A percentile compares a stretch with the other conserved stretches of the same genome.
These are phyloP conservation scores for Geodia barretti DNA, from an alignment of 37 sponge, comb jelly and placozoan genomes.

Conservation along the genomic window DNA sequence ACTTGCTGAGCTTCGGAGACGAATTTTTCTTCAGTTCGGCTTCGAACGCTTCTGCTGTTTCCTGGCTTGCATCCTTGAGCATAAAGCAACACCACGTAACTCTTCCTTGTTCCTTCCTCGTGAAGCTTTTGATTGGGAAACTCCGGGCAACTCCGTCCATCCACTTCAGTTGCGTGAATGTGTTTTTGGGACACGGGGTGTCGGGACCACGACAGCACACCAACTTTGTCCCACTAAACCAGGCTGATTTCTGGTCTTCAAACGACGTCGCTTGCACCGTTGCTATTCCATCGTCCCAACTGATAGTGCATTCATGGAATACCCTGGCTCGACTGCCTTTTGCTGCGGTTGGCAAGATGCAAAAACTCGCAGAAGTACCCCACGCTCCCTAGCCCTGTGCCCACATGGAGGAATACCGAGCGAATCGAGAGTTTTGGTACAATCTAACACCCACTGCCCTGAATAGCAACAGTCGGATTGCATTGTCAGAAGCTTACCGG, in stretches of 20 bases:
- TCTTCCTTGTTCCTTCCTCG: background rate
- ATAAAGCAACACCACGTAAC: background rate
- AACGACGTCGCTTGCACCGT: background rate
- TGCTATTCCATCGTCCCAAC: background rate
- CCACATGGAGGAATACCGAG: conserved; percentile 53
- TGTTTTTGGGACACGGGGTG: background rate
- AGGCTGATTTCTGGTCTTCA: background rate
- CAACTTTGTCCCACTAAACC: background rate
- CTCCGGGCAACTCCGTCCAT: background rate
- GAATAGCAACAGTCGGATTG: conserved; percentile 48
- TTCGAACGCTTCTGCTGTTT: background rate
- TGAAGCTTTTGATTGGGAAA: background rate
- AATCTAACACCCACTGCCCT: conserved; percentile 28
- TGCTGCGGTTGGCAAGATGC: conserved; percentile 43
- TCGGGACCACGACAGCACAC: background rate
- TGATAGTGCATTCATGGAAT: background rate
- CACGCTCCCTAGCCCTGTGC: conserved; percentile 40
- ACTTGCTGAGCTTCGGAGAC: background rate
- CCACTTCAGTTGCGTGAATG: background rate
- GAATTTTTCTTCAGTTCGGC: background rate
- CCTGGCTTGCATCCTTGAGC: background rate
- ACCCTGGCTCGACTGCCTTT: conserved; percentile 9
- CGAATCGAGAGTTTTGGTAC: conserved; percentile 20
- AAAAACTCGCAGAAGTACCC: conserved; percentile 32
- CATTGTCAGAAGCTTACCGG: conserved; percentile 29